Evolutionary conservation across 2,113 vertebrate genomes (phyloP), one percentile per base, ranked within the genome.

Genomic region (Mesembrinibis cayennensis): DNA sequence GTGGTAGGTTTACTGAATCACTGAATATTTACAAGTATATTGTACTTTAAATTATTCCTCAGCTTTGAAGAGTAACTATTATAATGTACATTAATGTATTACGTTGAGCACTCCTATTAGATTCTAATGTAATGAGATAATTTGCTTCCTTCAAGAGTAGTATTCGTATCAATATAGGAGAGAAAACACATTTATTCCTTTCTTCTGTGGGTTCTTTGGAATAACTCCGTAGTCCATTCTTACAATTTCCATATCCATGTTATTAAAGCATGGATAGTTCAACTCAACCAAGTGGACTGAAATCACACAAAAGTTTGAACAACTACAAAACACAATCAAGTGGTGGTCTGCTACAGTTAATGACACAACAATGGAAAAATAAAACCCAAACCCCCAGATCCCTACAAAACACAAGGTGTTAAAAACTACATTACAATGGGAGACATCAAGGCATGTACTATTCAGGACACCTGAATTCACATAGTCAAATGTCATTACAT

Each of bases 361-460:
- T 9, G 47, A 27, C 36, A 38, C 13, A 40, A 45, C 14, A 61
- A 47, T 23, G 32, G 38, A 47, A 55, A 53, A 66, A 38, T 9
- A 63, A 71, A 13, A 12, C 29, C 21, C 16, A 2, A 53, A 58
- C 5, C 3, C 32, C 23, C n/a, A 83, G n/a, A 69, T 66, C 27
- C 25, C 38, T 82, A 20, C 47, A 76, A 90, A 95, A 80, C 18
- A 42, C 36, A 30, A 2, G 7, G 27, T 2, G 0, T 69, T 27
- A 82, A 79, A 78, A 65, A 30, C 14, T 36, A 40, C 26, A 45
- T 59, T 59, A 14, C 66, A 81, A 3, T 23, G 67, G 30, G 47
- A 89, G 40, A 52, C 73, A 72, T 29, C 70, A 94, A 98, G 96
- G 96, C 58, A 38, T 70, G 53, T 85, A 80, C 97, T 97, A 87